Evolutionary conservation across 2,797 vertebrate species (phyloP), one percentile per base, ranked within the genome.

Genomic region (Botia almorhae): DNA sequence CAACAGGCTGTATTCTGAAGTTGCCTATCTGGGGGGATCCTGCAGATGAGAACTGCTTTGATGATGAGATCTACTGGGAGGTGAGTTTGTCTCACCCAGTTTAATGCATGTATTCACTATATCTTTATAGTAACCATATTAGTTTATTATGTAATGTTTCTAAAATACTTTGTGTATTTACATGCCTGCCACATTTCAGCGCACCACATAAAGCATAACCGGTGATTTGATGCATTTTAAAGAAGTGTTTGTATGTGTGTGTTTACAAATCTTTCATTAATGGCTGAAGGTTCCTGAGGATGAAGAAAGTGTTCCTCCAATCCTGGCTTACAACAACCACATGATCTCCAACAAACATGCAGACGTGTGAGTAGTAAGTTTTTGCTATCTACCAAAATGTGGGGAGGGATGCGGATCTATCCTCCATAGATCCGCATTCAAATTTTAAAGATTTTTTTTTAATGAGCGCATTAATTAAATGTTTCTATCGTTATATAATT

Each of bases 21-120:
- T 84, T 98, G 65, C 97, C 97, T 0, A 83, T 98, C 79, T 99
- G 97, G 97, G 97, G 96, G 2, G 96, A 98, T 64, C 84, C 95
- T 0, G 90, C 95, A 0, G 96, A 97, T 73, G 95, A 97, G 86
- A 95, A 94, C 85, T 99, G 98, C 90, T 99, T 96, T 84, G 94
- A 98, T 55, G 98, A 99, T 43, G 92, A 89, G 1, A 0, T 93
- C 2, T 99, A 98, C 89, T 99, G 98, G 97, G 96, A 98, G 96
- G 98, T 98, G 84, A 94, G 92, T 23, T 21, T 43, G 1, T 43
- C 39, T 33, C 33, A 33, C 33, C 4, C 33, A 33, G 3, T 33
- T 33, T 33, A 33, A 33, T 3, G 33, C 33, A 33, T 33, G 33
- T 33, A 33, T 33, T 3, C 33, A 26, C 23, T 26, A 26, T 26